Base-by-base conservation (phyloP, 1,140 invertebrate species). In the Bursaphelenchus mucronatus region DNA sequence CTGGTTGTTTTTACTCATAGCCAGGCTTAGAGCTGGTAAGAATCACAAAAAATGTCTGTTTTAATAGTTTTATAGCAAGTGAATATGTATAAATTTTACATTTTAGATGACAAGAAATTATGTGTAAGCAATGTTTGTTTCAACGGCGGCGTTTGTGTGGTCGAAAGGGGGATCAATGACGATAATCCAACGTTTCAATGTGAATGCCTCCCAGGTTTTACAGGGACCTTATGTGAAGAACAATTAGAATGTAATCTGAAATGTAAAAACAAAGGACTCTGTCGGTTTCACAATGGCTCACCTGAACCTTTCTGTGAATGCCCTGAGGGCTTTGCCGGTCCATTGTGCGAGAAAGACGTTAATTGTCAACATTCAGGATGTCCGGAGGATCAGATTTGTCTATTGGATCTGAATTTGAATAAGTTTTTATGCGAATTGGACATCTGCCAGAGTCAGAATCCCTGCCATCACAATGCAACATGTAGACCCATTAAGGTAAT, bases 361-460 rank as follows among this genome's bases (percentile, higher is more conserved):
- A 21, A 62, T 43, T 64, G 63, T 17, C 63, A 64, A 61, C 57
- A 65, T 30, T 61, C 56, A 13, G 63, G 63, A 13, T 64, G 63
- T 51, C 43, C 51, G 11, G 13, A 64, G 0, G 51, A 55, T 15
- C 40, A 64, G 44, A 61, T 51, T 50, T 64, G 63, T 13, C 41
- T 64, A 10, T 45, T 64, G 4, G 63, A 64, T 17, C 3, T 52
- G 11, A 30, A 3, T 9, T 15, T 17, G 17, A 21, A 63, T 11
- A 10, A 63, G 49, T 64, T 63, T 17, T 41, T 13, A 21, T 64
- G 63, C 21, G 21, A 46, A 19, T 30, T 55, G 17, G 63, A 64
- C 21, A 15, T 17, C 9, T 64, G 63, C 21, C 15, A 15, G 19
- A 40, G 39, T 11, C 11, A 15, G 10, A 44, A 15, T 58, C 63